phyloP scores from a whole-genome alignment of 2,113 vertebrate species.

The Probosciger aterrimus region DNA sequence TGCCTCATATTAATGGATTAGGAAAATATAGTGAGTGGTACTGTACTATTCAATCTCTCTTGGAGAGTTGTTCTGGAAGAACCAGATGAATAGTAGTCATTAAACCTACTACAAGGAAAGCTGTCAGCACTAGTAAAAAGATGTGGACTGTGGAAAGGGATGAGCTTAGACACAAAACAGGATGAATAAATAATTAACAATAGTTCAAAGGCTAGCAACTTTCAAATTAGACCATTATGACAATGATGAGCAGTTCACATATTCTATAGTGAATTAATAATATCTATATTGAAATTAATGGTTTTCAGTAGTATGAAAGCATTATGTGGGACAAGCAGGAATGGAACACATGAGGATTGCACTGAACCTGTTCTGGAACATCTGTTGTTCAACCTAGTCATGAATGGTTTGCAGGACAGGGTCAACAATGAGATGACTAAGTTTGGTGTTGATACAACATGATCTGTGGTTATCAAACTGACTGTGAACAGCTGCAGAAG shows the following conservation, averaged over 20 bases:
- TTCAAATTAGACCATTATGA: not conserved
- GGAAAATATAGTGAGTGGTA: not conserved
- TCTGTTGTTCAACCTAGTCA: not conserved
- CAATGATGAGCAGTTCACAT: not conserved
- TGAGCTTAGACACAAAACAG: not conserved
- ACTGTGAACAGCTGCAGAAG: constrained; percentile 45
- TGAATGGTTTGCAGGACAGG: not conserved
- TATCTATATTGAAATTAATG: not conserved
- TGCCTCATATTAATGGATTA: not conserved
- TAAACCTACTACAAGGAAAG: not conserved
- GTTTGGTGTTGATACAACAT: constrained; percentile 2
- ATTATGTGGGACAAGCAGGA: not conserved
- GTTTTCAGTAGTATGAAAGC: not conserved
- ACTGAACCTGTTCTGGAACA: not conserved
- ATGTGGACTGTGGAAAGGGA: not conserved
- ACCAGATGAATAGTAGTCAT: not conserved
- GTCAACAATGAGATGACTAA: not conserved
- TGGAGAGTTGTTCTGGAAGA: not conserved
- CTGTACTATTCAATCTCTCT: not conserved
- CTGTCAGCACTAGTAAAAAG: not conserved
- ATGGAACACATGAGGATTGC: not conserved
- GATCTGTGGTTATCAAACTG: constrained; percentile 34
- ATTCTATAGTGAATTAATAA: not conserved
- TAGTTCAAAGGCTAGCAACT: not conserved
- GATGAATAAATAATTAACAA: not conserved